Evolutionary conservation across 2,113 vertebrate species (phyloP), one percentile per base, ranked within the genome.

Genomic region (Sphaerodactylus townsendi): DNA sequence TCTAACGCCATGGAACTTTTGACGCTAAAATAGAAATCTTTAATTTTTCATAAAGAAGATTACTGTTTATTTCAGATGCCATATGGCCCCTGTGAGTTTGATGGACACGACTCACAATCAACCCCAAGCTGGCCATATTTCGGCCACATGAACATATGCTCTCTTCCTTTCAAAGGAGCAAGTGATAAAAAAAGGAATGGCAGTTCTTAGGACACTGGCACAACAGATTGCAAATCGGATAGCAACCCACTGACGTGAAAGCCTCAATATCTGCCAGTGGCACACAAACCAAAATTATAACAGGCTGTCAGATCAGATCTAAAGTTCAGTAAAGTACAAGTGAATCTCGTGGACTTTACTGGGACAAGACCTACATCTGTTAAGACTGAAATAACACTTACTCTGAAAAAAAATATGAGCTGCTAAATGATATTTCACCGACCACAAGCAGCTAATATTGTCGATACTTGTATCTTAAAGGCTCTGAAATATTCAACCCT

Each of bases 241-340:
- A 82, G 37, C 64, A 82, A 37, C 10, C 30, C 25, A 72, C 91
- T 75, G 85, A 83, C 82, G 73, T 14, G 64, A 85, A 75, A 81
- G 3, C 6, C 56, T 41, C 0, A 15, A 65, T 66, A 2, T 90
- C 82, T 64, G 3, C 72, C 75, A 10, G 17, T 62, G 11, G 64
- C 28, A 56, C 3, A 65, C 19, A 19, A 71, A 28, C 10, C 62
- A 33, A 41, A 62, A 77, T 84, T 46, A 74, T 84, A 70, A 73
- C 80, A 73, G 69, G 73, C 44, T 82, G 80, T 73, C 80, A 73
- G 80, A 46, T 72, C 69, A 46, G 56, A 56, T 41, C 28, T 15
- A 62, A 73, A 64, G 80, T 82, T 73, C 80, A 82, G 39, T 28
- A 44, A 79, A 48, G 41, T 48, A 33, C 62, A 41, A 23, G 41